A percentile compares a stretch with the other conserved stretches of the same genome.
Conservation (phyloP, 2,888 invertebrate species). For the Chaitophorus viminalis region DNA sequence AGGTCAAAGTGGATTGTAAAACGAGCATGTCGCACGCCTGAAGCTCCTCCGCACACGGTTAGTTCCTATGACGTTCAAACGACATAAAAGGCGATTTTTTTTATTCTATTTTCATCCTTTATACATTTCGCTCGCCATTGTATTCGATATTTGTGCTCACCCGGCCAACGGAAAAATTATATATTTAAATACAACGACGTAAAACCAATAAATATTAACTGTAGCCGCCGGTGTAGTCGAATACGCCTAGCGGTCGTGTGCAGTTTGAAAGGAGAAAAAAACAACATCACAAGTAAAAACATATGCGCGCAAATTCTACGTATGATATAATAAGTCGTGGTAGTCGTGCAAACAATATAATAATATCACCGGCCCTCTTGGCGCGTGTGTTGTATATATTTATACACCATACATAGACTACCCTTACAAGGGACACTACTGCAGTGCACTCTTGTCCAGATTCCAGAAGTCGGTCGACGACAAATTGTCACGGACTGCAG, state of each 20-base stretch:
- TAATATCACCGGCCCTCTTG: background rate
- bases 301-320: background rate
- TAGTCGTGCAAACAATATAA: slow-evolving; percentile 50
- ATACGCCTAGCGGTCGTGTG: slow-evolving; percentile 36
- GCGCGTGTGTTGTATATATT: background rate
- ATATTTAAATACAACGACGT: slow-evolving; percentile 38
- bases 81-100: slow-evolving; percentile 49
- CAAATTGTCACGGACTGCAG: background rate
- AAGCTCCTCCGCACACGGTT: slow-evolving; percentile 29
- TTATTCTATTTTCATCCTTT: background rate
- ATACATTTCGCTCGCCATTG: slow-evolving; percentile 23
- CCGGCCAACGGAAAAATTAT: background rate
- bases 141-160: slow-evolving; percentile 23
- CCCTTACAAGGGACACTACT: background rate
- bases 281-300: background rate
- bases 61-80: slow-evolving; percentile 34
- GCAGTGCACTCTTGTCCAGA: background rate
- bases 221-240: background rate
- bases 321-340: slow-evolving; percentile 37
- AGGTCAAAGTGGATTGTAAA: slow-evolving; percentile 61
- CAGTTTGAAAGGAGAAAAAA: slow-evolving; percentile 12
- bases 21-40: slow-evolving; percentile 60
- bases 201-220: slow-evolving; percentile 51
- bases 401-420: too few relatives aligned
- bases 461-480: slow-evolving; percentile 10